phyloP scores from a whole-genome alignment of 2,797 vertebrate species.

The Tauraco hartlaubi region DNA sequence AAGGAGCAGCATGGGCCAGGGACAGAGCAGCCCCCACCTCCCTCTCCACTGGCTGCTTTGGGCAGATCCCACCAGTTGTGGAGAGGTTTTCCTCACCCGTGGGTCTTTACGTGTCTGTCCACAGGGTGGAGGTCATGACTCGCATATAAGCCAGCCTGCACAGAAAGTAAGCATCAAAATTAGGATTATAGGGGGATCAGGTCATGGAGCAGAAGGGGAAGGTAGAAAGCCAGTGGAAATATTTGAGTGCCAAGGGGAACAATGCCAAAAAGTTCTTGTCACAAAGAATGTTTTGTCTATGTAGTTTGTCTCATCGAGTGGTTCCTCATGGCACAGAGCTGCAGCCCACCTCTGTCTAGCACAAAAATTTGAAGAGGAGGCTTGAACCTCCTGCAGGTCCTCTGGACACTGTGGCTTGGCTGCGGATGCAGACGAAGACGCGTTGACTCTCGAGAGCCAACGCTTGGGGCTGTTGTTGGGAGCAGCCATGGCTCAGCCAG shows the following conservation, averaged over 20 bases:
- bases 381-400: not conserved
- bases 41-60: fast-evolving
- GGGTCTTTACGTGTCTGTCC: not conserved
- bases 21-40: fast-evolving
- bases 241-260: not conserved
- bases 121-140: constrained; percentile 48
- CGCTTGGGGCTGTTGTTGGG: fast-evolving
- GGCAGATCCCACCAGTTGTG: not conserved
- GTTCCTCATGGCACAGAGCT: not conserved
- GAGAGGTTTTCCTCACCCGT: not conserved
- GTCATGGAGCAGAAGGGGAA: not conserved
- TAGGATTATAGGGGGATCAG: not conserved
- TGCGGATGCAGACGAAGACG: not conserved
- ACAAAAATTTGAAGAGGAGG: not conserved
- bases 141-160: not conserved
- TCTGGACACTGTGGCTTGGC: not conserved
- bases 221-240: not conserved
- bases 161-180: not conserved
- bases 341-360: not conserved
- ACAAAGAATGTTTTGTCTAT: fast-evolving
- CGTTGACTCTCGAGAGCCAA: not conserved
- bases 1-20: not conserved
- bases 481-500: no score
- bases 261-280: not conserved
- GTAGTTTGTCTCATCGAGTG: not conserved